A percentile compares a stretch with the other conserved stretches of the same genome.
Evolutionary conservation across 1,140 invertebrate genomes (phyloP).

Genomic region (Choristoneura fumiferana): DNA sequence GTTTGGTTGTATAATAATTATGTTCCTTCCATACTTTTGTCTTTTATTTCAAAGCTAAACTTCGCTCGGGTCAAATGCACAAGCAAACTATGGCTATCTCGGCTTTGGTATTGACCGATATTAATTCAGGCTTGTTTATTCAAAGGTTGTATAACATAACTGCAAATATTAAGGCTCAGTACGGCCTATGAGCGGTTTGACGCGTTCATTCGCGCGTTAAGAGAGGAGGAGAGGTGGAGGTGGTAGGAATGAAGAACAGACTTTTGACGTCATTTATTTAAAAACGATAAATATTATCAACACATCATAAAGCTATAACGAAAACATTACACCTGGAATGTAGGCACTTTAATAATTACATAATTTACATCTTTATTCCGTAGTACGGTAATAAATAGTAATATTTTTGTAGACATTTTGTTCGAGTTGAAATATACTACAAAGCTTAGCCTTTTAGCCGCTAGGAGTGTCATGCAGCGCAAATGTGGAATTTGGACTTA

Average conservation of each 20-base stretch:
- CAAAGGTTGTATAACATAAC: too few relatives aligned
- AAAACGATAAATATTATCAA: conserved; percentile 43
- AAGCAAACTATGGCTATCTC: too few relatives aligned
- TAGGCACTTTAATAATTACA: conserved; percentile 59
- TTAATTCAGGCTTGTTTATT: too few relatives aligned
- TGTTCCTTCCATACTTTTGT: conserved; percentile 49
- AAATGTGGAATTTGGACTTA: too few relatives aligned
- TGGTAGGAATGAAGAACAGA: conserved; percentile 14
- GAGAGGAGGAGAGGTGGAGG: conserved; percentile 4
- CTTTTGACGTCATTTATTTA: conserved; percentile 40
- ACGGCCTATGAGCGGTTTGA: not conserved
- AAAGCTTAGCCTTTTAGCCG: too few relatives aligned
- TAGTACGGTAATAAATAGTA: not conserved
- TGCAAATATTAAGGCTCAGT: too few relatives aligned
- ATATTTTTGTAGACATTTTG: too few relatives aligned
- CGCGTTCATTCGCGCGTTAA: not conserved
- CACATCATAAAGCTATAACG: conserved; percentile 31
- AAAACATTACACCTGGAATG: conserved; percentile 56
- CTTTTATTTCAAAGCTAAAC: conserved; percentile 38
- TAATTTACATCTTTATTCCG: conserved; percentile 9
- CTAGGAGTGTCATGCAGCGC: too few relatives aligned
- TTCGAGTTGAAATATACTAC: too few relatives aligned
- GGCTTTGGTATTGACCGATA: too few relatives aligned
- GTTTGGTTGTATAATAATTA: conserved; percentile 70
- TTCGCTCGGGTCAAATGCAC: too few relatives aligned